A percentile compares a stretch with the other conserved stretches of the same genome.
Evolutionary conservation across 2,113 vertebrate genomes (phyloP).

Genomic region (Calypte anna): DNA sequence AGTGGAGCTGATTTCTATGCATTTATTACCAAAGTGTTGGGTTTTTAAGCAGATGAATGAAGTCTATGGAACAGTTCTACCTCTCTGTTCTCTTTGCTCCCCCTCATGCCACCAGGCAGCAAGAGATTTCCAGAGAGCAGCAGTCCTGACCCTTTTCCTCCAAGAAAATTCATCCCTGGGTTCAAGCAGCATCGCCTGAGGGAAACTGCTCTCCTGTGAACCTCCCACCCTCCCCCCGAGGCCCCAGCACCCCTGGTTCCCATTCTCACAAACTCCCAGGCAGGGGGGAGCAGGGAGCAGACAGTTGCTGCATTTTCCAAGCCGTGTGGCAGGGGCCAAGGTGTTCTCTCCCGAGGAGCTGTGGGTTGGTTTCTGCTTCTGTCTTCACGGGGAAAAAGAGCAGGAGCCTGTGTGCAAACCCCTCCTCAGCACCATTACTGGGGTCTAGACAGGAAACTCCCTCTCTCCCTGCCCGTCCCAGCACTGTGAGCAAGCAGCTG

Average conservation of each 20-base stretch:
- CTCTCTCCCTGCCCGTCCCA: background rate
- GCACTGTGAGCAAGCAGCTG: background rate
- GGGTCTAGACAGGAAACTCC: constrained; percentile 55
- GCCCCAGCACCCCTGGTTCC: background rate
- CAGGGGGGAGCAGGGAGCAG: background rate
- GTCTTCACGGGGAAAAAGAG: background rate
- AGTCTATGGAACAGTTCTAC: background rate
- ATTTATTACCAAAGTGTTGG: background rate
- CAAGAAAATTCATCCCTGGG: background rate
- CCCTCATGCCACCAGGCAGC: background rate
- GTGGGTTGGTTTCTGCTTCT: background rate
- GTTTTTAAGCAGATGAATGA: background rate
- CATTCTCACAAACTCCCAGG: fast-evolving
- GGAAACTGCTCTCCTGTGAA: no score
- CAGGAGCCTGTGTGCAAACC: background rate
- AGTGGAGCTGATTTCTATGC: background rate
- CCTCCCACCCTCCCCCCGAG: no score
- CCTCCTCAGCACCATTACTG: background rate
- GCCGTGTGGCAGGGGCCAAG: background rate
- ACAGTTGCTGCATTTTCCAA: background rate
- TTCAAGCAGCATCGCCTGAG: background rate
- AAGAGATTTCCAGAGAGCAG: background rate
- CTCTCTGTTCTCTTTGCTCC: background rate
- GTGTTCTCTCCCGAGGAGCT: background rate
- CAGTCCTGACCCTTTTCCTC: background rate